Base-by-base conservation (phyloP, 2,113 vertebrate genomes). In the Megaceryle maxima region DNA sequence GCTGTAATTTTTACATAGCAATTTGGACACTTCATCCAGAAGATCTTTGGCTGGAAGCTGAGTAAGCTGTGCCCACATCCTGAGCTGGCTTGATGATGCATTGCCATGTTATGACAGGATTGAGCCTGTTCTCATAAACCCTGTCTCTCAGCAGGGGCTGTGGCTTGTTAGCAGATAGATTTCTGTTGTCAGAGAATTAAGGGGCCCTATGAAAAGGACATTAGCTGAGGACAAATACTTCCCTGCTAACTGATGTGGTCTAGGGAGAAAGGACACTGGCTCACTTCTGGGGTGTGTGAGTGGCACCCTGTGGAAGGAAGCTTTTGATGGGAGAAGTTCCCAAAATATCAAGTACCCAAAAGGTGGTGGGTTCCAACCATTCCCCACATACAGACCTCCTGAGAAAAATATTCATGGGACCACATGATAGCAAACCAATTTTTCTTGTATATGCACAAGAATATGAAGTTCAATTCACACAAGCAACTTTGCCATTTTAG, bases 1-100 rank as follows among this genome's bases (percentile, higher is more conserved):
- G 37, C 41, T 75, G 50, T 67, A 59, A 67, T n/a, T 87, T 66
- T 87, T 75, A 6, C 29, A 37, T 0, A 63, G 59, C 24, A 66
- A 33, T 92, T 81, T 84, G 87, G 69, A 59, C 14, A 8, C n/a
- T 75, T 12, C 9, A 44, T 91, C 55, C 37, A 67, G 51, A 48
- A 69, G 60, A 84, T 67, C 37, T 55, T 83, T 95, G 91, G 89
- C 91, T 88, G 37, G 51, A 87, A 53, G 64, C 3, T 2, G 60
- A 31, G 64, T 70, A 60, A 92, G 64, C 76, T 70, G 80, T 97
- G 83, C 87, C 93, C 77, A 46, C 46, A 81, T 92, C 83, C 81
- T 92, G 92, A 87, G 83, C 68, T 94, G 89, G 46, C 77, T 83
- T 25, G 3, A 9, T 33, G 64, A 22, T 66, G 28, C 25, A n/a